These are phyloP conservation scores for Didymodactylos carnosus DNA, from an alignment of 2,888 invertebrate species.

Conservation along the genomic window DNA sequence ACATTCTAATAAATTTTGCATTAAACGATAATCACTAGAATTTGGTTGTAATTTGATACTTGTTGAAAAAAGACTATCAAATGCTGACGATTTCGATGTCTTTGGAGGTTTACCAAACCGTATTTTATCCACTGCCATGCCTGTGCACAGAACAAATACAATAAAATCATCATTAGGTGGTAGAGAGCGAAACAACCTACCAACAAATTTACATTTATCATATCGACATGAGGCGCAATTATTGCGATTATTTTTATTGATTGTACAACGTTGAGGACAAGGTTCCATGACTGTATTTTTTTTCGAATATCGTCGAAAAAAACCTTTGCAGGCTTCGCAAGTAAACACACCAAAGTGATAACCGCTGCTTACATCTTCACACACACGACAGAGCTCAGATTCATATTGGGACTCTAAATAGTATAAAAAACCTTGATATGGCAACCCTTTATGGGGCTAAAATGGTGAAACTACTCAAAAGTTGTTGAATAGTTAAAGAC, in stretches of 20 bases:
- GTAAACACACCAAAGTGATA: slow-evolving; percentile 1
- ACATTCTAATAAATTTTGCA: not conserved
- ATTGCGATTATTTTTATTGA: not conserved
- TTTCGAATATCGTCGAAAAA: not conserved
- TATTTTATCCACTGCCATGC: not conserved
- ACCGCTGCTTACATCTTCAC: not conserved
- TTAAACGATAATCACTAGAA: not conserved
- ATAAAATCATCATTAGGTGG: not conserved
- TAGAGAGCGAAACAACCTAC: too few relatives aligned
- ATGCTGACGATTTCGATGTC: not conserved
- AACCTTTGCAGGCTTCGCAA: slow-evolving; percentile 1
- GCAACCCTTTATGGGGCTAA: too few relatives aligned
- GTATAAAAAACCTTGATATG: not conserved
- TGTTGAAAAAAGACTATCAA: not conserved
- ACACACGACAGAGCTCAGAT: not conserved
- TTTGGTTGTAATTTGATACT: not conserved
- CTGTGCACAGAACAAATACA: not conserved
- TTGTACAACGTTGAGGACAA: not conserved
- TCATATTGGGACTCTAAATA: not conserved
- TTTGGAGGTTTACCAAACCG: not conserved
- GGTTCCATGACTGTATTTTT: not conserved
- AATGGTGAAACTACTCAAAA: too few relatives aligned
- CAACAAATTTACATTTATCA: not conserved
- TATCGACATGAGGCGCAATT: not conserved
- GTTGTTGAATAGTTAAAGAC: too few relatives aligned